phyloP scores from a whole-genome alignment of 2,888 invertebrate species.

The Micoletzkya japonica region DNA sequence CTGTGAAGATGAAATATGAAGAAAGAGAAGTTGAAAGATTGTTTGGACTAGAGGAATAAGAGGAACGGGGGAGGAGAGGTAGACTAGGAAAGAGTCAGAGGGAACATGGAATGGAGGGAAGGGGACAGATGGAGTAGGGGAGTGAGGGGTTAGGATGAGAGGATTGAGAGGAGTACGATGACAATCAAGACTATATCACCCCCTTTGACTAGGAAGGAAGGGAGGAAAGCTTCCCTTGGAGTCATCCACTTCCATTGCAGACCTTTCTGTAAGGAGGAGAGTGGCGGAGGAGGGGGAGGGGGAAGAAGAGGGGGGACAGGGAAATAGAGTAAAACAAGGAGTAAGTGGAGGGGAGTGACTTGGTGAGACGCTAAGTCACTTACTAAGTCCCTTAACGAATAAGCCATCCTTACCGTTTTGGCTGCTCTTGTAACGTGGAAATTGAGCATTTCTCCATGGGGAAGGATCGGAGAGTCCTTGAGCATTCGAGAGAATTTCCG shows the following conservation, averaged over 20 bases:
- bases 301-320: not conserved
- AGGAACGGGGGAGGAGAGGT: not conserved
- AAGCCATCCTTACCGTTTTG: slow-evolving; percentile 15
- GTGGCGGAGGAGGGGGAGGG: not conserved
- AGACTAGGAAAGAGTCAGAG: not conserved
- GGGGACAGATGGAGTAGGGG: not conserved
- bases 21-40: no score
- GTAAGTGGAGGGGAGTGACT: no score
- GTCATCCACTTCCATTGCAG: not conserved
- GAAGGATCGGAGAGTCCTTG: not conserved
- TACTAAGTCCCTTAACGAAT: no score
- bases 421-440: slow-evolving; percentile 4
- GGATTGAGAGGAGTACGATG: not conserved
- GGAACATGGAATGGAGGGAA: not conserved
- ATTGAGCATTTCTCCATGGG: not conserved
- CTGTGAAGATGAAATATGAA: no score
- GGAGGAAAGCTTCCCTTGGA: slow-evolving; percentile 17
- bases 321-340: no score
- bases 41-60: no score
- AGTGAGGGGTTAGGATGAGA: not conserved
- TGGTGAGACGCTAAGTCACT: no score
- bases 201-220: slow-evolving; percentile 9
- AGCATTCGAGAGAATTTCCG: slow-evolving; percentile 9
- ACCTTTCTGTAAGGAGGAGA: slow-evolving; percentile 14
- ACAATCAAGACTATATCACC: not conserved